Evolutionary conservation across 2,797 vertebrate species (phyloP).

Genomic region (Phalloptychus januarius): DNA sequence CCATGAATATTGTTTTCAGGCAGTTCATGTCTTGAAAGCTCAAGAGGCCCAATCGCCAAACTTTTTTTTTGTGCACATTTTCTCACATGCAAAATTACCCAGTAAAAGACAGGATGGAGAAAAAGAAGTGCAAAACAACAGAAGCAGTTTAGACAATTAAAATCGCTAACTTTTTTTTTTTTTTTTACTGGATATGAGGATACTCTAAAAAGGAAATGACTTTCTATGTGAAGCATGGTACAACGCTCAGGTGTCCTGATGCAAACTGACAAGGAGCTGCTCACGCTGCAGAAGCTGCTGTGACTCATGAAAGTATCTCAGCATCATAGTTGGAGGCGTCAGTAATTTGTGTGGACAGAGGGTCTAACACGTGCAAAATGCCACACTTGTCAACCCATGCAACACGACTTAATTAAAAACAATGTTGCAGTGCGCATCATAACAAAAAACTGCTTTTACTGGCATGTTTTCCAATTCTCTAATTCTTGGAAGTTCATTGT

Average conservation of each 20-base stretch:
- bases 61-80: conserved; percentile 1
- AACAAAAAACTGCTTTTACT: neutral
- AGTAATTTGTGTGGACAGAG: neutral
- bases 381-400: neutral
- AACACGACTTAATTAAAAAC: neutral
- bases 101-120: neutral
- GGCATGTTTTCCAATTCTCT: neutral
- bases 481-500: neutral
- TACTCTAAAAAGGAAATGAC: neutral
- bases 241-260: neutral
- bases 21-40: conserved; percentile 2
- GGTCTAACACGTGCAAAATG: neutral
- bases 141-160: neutral
- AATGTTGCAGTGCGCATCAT: neutral
- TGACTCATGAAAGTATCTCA: neutral
- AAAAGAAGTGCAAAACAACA: neutral
- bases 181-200: neutral
- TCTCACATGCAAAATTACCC: neutral
- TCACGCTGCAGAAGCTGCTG: conserved; percentile 5
- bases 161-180: neutral
- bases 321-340: neutral
- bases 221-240: neutral
- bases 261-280: conserved; percentile 10
- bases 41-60: neutral
- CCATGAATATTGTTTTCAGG: conserved; percentile 3